These are phyloP conservation scores for Lasioglossum leucozonium DNA, from an alignment of 2,888 invertebrate species.

Conservation along the genomic window DNA sequence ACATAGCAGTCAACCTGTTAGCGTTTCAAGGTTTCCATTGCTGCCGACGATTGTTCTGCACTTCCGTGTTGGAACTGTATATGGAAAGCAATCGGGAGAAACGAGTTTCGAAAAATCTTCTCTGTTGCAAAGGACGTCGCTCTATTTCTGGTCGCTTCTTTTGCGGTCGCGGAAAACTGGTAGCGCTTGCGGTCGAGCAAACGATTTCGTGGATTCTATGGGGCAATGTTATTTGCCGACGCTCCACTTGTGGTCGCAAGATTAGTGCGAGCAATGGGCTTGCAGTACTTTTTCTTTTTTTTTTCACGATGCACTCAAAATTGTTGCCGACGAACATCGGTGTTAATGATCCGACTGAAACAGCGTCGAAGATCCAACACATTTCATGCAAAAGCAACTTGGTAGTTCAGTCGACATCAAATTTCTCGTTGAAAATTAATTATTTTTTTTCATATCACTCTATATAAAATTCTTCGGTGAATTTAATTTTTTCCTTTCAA, in stretches of 20 bases:
- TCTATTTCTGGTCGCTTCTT: slow-evolving; percentile 34
- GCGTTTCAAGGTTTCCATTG: slow-evolving; percentile 9
- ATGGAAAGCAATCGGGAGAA: slow-evolving; percentile 11
- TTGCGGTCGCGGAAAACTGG: slow-evolving; percentile 53
- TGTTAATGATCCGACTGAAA: not conserved
- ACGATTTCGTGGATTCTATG: slow-evolving; percentile 31
- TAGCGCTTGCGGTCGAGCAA: slow-evolving; percentile 41
- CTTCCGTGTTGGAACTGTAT: not conserved
- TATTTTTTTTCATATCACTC: not conserved
- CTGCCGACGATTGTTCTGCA: not conserved
- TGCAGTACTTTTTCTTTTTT: not conserved
- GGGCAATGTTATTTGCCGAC: slow-evolving; percentile 34
- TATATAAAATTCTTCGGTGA: too few species aligned
- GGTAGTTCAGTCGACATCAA: not conserved
- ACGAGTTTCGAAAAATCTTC: slow-evolving; percentile 19
- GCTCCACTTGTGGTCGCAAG: slow-evolving; percentile 34
- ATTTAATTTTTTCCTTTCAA: too few species aligned
- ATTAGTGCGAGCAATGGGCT: not conserved
- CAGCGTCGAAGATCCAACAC: not conserved
- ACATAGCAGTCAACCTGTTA: not conserved
- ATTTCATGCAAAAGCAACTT: not conserved
- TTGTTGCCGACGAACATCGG: not conserved
- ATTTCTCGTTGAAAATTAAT: not conserved
- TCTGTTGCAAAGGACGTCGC: slow-evolving; percentile 42
- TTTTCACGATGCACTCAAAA: not conserved